A percentile compares a stretch with the other conserved stretches of the same genome.
Conservation (phyloP, 2,797 vertebrate species). For the Sebastes vulpes region DNA sequence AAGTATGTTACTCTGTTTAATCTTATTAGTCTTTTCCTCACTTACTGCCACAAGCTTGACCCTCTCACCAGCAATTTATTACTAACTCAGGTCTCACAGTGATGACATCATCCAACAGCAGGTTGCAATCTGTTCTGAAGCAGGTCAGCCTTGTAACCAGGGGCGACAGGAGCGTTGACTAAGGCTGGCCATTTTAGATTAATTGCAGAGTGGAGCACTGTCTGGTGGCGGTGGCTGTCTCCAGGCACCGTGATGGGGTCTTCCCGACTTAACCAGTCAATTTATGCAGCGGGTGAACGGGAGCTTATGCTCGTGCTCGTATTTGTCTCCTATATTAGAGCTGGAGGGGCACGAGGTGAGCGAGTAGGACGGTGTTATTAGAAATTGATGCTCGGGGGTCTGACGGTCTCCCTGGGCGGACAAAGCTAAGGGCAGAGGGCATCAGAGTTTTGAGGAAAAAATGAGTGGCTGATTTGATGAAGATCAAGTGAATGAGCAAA, state of each 20-base stretch:
- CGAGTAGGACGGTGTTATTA: slow-evolving; percentile 46
- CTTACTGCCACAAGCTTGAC: slow-evolving; percentile 35
- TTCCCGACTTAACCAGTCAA: slow-evolving; percentile 27
- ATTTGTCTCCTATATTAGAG: slow-evolving; percentile 54
- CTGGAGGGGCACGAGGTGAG: slow-evolving; percentile 32
- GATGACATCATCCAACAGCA: slow-evolving; percentile 60
- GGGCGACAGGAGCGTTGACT: slow-evolving; percentile 57
- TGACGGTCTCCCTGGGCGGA: slow-evolving; percentile 35
- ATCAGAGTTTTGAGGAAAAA: slow-evolving; percentile 28
- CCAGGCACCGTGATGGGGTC: slow-evolving; percentile 30
- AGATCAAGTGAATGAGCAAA: slow-evolving; percentile 19
- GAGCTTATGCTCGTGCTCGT: slow-evolving; percentile 22
- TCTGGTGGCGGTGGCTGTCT: slow-evolving; percentile 41
- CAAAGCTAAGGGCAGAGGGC: slow-evolving; percentile 40
- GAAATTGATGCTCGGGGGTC: slow-evolving; percentile 54
- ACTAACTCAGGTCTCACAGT: slow-evolving; percentile 49
- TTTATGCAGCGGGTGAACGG: slow-evolving; percentile 48
- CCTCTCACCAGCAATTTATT: slow-evolving; percentile 46
- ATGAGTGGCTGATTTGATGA: slow-evolving; percentile 19
- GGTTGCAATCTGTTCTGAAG: slow-evolving; percentile 44
- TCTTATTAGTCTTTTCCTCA: slow-evolving; percentile 36
- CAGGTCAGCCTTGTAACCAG: slow-evolving; percentile 63
- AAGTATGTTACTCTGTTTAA: slow-evolving; percentile 19
- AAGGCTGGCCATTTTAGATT: slow-evolving; percentile 64
- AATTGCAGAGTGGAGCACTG: slow-evolving; percentile 50